Percentiles rank a stretch among this genome's conserved stretches.
Evolutionary conservation across 1,140 invertebrate species (phyloP).

Genomic region (Bombus superbus): DNA sequence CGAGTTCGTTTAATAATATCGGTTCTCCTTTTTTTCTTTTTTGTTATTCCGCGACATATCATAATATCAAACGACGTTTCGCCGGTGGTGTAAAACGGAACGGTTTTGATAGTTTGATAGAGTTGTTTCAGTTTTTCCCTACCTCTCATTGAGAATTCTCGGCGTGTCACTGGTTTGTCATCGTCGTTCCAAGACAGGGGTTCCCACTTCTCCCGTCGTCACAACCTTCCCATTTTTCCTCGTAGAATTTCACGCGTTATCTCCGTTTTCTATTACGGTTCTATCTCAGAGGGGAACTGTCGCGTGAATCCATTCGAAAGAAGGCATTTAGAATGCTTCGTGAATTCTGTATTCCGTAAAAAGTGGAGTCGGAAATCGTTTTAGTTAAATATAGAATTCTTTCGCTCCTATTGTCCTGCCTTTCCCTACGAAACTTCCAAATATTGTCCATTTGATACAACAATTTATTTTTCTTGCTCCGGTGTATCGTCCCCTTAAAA

Average conservation of each 20-base stretch:
- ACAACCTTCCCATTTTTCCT: neutral
- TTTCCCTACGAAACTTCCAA: neutral
- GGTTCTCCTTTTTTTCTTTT: neutral
- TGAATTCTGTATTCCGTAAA: neutral
- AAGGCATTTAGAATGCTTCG: neutral
- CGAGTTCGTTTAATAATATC: too few relatives aligned
- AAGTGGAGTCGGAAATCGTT: neutral
- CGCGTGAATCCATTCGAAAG: neutral
- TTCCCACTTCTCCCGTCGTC: neutral
- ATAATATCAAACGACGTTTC: neutral
- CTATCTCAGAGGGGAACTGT: neutral
- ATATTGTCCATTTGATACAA: neutral
- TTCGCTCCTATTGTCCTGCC: too few relatives aligned
- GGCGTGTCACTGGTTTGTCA: neutral
- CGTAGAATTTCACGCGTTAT: neutral
- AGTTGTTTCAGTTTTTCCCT: neutral
- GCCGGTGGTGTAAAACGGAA: neutral
- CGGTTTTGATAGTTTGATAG: neutral
- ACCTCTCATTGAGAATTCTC: neutral
- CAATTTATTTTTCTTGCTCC: too few relatives aligned
- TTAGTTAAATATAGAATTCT: neutral
- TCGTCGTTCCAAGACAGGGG: neutral
- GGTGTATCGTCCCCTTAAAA: too few relatives aligned
- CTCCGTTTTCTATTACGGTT: neutral
- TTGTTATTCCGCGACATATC: neutral